A percentile compares a stretch with the other conserved stretches of the same genome.
Conservation (phyloP, 2,888 invertebrate genomes). For the Loripinus fragilis region DNA sequence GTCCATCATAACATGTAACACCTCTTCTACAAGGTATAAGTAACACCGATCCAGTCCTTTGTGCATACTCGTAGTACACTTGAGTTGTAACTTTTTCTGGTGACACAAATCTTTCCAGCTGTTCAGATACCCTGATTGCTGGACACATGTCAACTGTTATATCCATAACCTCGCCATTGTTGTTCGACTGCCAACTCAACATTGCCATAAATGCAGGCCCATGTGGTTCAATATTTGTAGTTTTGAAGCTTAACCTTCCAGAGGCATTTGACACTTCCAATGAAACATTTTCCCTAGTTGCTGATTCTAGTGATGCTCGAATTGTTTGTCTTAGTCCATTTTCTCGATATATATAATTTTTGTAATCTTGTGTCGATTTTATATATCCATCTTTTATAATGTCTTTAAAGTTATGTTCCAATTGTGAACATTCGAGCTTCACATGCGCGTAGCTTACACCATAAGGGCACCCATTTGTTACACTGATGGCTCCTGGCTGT, state of each 20-base stretch:
- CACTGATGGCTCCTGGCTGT: not conserved
- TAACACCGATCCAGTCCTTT: not conserved
- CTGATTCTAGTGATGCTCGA: not conserved
- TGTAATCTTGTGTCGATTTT: not conserved
- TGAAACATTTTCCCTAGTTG: not conserved
- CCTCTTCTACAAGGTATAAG: not conserved
- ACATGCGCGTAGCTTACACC: not conserved
- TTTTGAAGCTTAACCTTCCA: not conserved
- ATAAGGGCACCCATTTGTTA: not conserved
- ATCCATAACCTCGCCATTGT: not conserved
- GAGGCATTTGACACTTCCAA: too few relatives aligned
- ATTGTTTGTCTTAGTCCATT: not conserved
- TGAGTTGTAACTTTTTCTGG: not conserved
- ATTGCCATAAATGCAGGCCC: not conserved
- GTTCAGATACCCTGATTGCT: not conserved
- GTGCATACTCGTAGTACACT: not conserved
- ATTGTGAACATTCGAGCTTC: not conserved
- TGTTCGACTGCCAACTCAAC: not conserved
- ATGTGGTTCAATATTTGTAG: not conserved
- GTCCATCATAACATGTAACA: not conserved
- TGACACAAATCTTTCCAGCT: not conserved
- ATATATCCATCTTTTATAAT: not conserved
- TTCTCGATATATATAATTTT: not conserved
- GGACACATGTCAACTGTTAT: not conserved
- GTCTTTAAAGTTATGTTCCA: not conserved